Conservation (phyloP, 2,113 vertebrate species). For the Vidua macroura region DNA sequence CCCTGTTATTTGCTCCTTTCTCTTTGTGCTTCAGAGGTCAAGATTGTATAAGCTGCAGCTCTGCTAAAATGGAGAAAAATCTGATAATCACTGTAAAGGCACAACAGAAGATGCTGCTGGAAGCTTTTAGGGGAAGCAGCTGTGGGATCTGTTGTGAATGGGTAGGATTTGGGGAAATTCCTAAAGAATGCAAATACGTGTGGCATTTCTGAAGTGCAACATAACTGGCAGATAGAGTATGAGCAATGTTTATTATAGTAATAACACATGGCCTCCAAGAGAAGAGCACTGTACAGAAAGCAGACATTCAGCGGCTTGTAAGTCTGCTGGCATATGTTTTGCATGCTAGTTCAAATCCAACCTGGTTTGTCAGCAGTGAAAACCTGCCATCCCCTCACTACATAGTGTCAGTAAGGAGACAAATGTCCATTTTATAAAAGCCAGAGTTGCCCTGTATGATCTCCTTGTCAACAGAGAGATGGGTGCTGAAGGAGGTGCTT, state of each 20-base stretch:
- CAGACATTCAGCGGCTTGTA: neutral
- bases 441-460: neutral
- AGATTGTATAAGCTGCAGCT: neutral
- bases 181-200: neutral
- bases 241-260: neutral
- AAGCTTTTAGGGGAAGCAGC: neutral
- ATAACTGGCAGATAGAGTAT: neutral
- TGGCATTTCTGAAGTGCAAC: neutral
- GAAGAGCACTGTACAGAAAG: neutral
- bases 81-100: neutral
- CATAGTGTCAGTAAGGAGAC: neutral
- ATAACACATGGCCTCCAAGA: neutral
- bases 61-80: neutral
- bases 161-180: constrained; percentile 10
- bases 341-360: neutral
- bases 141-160: neutral
- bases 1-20: neutral
- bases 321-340: neutral
- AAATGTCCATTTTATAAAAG: neutral
- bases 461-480: neutral
- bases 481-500: neutral
- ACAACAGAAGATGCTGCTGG: neutral
- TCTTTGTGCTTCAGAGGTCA: neutral
- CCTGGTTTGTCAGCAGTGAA: neutral
- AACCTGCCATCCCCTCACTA: neutral